Base-by-base conservation (phyloP, 2,888 invertebrate species). In the Pandemis heparana region DNA sequence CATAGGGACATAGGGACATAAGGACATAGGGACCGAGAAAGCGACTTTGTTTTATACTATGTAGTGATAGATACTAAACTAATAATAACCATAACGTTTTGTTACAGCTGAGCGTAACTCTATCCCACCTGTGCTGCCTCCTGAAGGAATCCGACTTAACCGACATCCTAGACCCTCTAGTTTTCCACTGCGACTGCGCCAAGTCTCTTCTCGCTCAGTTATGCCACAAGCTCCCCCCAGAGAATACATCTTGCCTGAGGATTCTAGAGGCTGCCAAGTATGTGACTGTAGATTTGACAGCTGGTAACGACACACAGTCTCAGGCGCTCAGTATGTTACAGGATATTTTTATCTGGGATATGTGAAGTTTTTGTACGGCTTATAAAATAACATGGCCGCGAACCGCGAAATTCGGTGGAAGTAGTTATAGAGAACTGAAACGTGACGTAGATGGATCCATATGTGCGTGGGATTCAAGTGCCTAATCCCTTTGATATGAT, bases 91-190 rank as follows among this genome's bases (percentile, higher is more conserved):
- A 7, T 32, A 23, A 43, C 14, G 10, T 65, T 72, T 74, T 39
- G 77, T 95, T 95, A 65, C 87, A 97, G 96, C 91, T 97, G 8
- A 97, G 97, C 86, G 92, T 97, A 38, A 96, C 97, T 0, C 89
- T 98, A 7, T 95, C 97, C 41, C 97, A 97, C 84, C 84, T 98
- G 70, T 95, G 96, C 74, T 95, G 95, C 43, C 85, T 96, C 6
- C 90, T 96, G 0, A 89, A 88, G 0, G 85, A 87, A 4, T 91
- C 95, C 0, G 97, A 97, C 84, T 89, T 97, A 12, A 56, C 85
- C 0, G 89, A 91, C 23, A 90, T 97, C 10, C 79, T 95, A 51
- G 95, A 95, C 56, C 89, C 93, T 0, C 83, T 96, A 0, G 84
- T 91, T 0, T 93, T 95, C 72, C 94, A 95, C 80, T 86, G 86